Percentiles rank a stretch among this genome's conserved stretches.
Conservation (phyloP, 2,888 invertebrate species). For the Blastobasis adustella region DNA sequence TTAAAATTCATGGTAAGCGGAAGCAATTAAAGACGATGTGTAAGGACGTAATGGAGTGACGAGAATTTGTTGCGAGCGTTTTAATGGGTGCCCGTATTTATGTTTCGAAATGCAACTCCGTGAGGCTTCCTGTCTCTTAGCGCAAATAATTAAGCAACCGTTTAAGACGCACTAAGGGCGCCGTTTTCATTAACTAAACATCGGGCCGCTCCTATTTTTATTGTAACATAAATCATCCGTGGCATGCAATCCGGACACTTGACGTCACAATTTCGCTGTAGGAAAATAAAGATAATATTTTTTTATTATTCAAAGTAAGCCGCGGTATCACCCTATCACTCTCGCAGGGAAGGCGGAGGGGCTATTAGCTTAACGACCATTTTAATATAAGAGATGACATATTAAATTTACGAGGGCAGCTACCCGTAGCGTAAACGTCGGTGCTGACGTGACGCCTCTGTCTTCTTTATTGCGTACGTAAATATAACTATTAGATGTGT, state of each 20-base stretch:
- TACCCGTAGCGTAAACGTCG: conserved; percentile 54
- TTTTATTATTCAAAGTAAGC: conserved; percentile 47
- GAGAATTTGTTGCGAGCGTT: conserved; percentile 59
- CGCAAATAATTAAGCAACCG: conserved; percentile 41
- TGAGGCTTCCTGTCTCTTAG: conserved; percentile 34
- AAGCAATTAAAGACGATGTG: conserved; percentile 66
- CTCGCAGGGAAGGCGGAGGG: conserved; percentile 51
- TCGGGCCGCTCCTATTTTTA: background rate
- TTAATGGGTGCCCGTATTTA: conserved; percentile 57
- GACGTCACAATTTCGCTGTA: conserved; percentile 14
- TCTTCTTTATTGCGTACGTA: conserved; percentile 65
- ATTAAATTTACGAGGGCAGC: conserved; percentile 70
- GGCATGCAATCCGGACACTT: conserved; percentile 3
- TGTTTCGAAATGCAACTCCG: conserved; percentile 50
- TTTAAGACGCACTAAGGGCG: conserved; percentile 29
- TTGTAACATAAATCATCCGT: conserved; percentile 1
- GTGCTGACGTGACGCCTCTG: conserved; percentile 60
- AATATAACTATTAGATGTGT: conserved; percentile 62
- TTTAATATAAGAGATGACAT: conserved; percentile 73
- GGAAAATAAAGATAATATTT: conserved; percentile 28
- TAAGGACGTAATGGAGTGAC: conserved; percentile 65
- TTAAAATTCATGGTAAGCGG: conserved; percentile 66
- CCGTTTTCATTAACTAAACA: conserved; percentile 13
- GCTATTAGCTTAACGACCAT: conserved; percentile 73
- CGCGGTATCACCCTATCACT: conserved; percentile 51